A percentile compares a stretch with the other conserved stretches of the same genome.
phyloP scores from a whole-genome alignment of 2,888 invertebrate species.

The Chrysopilus asiliformis region DNA sequence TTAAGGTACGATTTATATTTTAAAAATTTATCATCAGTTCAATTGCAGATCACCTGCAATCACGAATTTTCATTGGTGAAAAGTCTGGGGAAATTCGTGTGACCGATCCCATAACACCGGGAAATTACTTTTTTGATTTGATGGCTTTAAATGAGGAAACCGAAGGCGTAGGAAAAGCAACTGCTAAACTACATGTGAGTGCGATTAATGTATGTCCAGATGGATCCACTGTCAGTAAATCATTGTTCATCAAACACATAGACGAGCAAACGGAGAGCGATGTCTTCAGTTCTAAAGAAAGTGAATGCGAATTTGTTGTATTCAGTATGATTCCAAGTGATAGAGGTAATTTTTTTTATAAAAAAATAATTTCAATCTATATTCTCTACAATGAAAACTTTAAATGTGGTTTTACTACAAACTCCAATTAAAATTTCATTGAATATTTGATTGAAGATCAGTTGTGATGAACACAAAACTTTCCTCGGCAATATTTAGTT shows the following conservation, averaged over 20 bases:
- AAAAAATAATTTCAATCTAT: background rate
- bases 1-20: too few species aligned
- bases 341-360: constrained; percentile 15
- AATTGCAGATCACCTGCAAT: constrained; percentile 13
- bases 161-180: constrained; percentile 9
- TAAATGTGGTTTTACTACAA: constrained; percentile 1
- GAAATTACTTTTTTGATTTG: constrained; percentile 18
- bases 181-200: constrained; percentile 16
- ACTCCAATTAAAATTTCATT: background rate
- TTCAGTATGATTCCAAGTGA: constrained; percentile 17
- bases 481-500: too few species aligned
- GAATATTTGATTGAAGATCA: too few species aligned
- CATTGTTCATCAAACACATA: constrained; percentile 19
- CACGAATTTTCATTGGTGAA: constrained; percentile 13
- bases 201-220: constrained; percentile 15
- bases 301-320: constrained; percentile 18
- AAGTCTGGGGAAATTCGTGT: constrained; percentile 17
- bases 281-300: constrained; percentile 16
- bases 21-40: too few species aligned
- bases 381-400: background rate
- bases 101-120: constrained; percentile 15
- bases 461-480: too few species aligned
- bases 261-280: constrained; percentile 18
- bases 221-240: constrained; percentile 16
- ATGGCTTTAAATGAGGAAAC: constrained; percentile 16